phyloP scores from a whole-genome alignment of 1,140 invertebrate genomes.

The Apocrypta bakeri region DNA sequence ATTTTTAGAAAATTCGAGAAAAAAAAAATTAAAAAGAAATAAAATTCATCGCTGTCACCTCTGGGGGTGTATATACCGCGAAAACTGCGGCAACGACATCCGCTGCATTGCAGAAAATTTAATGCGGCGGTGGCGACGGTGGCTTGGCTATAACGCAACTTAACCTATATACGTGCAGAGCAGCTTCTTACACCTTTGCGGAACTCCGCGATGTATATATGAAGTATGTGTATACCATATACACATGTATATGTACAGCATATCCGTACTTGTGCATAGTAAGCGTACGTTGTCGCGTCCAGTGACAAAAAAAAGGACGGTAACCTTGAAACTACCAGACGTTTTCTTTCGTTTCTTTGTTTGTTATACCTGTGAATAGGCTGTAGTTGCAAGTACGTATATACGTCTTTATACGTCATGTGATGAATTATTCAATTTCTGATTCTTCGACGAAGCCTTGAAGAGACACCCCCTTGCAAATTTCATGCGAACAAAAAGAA shows the following conservation, averaged over 20 bases:
- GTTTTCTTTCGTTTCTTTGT: neutral
- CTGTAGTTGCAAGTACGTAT: neutral
- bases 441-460: neutral
- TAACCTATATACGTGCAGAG: constrained; percentile 11
- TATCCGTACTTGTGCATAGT: no score
- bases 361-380: neutral
- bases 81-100: neutral
- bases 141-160: constrained; percentile 14
- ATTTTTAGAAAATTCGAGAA: no score
- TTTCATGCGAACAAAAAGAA: neutral
- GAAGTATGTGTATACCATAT: neutral
- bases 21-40: neutral
- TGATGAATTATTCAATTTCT: neutral
- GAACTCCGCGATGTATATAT: neutral
- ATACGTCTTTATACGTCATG: neutral
- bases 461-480: neutral
- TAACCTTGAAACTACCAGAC: neutral
- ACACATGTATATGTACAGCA: neutral
- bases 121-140: neutral
- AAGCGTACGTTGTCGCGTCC: neutral
- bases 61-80: neutral
- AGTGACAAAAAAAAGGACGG: neutral
- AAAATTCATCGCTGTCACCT: neutral
- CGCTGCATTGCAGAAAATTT: constrained; percentile 6
- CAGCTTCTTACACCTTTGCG: constrained; percentile 7